A percentile compares a stretch with the other conserved stretches of the same genome.
These are phyloP conservation scores for Lasioglossum zephyrum DNA, from an alignment of 2,888 invertebrate species.

Conservation along the genomic window DNA sequence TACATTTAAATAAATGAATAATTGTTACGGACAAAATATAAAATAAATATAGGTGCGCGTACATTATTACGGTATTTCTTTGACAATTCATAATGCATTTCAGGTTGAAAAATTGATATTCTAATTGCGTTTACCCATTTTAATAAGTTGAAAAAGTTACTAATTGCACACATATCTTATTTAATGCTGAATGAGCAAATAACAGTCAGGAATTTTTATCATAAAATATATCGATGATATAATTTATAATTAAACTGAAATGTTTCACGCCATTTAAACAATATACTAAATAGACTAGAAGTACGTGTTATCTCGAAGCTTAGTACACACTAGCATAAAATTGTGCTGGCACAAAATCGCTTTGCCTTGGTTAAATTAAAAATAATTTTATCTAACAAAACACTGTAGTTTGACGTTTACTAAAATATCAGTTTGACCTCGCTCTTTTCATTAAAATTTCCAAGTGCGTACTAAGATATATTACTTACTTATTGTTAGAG, in stretches of 20 bases:
- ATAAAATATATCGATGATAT: neutral
- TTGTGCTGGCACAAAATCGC: neutral
- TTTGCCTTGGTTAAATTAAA: neutral
- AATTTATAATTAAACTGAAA: neutral
- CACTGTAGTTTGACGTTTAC: neutral
- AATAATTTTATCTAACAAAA: neutral
- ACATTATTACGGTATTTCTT: neutral
- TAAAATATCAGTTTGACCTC: neutral
- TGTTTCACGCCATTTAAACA: neutral
- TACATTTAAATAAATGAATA: neutral
- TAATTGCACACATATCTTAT: slow-evolving; percentile 3
- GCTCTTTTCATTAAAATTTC: neutral
- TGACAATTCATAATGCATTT: neutral
- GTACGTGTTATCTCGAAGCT: neutral
- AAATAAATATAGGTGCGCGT: neutral
- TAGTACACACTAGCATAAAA: neutral
- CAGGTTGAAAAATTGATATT: neutral
- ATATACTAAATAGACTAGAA: neutral
- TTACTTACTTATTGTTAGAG: neutral
- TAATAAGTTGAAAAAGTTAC: neutral
- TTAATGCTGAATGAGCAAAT: neutral
- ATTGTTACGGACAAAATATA: neutral
- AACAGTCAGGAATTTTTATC: neutral
- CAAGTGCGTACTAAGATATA: neutral
- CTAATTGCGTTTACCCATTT: neutral